Evolutionary conservation across 2,888 invertebrate species (phyloP).

Genomic region (Caradrina kadenii): DNA sequence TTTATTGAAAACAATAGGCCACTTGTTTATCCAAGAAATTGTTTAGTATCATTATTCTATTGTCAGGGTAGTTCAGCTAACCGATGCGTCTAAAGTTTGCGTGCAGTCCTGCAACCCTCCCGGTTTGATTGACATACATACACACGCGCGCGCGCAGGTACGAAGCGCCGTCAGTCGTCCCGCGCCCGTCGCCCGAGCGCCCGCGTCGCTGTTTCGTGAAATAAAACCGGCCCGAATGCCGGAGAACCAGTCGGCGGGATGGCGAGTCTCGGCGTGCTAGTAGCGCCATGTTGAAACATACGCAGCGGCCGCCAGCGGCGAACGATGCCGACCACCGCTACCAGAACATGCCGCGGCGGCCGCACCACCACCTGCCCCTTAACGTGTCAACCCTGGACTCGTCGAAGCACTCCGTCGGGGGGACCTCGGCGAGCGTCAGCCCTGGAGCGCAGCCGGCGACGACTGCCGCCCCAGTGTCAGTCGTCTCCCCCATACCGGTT

Average conservation of each 20-base stretch:
- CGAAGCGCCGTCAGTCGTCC: slow-evolving; percentile 74
- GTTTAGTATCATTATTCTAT: slow-evolving; percentile 71
- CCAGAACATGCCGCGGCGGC: slow-evolving; percentile 90
- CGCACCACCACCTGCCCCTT: slow-evolving; percentile 91
- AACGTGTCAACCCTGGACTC: slow-evolving; percentile 93
- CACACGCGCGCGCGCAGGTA: slow-evolving; percentile 81
- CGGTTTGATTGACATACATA: slow-evolving; percentile 80
- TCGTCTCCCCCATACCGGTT: slow-evolving; percentile 78
- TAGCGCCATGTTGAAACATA: slow-evolving; percentile 93
- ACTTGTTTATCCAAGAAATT: slow-evolving; percentile 55
- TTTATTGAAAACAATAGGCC: slow-evolving; percentile 32
- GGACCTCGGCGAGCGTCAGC: slow-evolving; percentile 90
- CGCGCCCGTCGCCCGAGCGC: slow-evolving; percentile 77
- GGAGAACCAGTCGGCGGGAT: slow-evolving; percentile 85
- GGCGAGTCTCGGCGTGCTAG: slow-evolving; percentile 84
- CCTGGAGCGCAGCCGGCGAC: slow-evolving; percentile 86
- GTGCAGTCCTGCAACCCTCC: slow-evolving; percentile 70
- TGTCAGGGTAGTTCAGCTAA: slow-evolving; percentile 73
- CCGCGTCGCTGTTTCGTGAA: slow-evolving; percentile 68
- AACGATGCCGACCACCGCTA: slow-evolving; percentile 89
- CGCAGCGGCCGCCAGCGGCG: slow-evolving; percentile 90
- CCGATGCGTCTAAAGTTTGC: slow-evolving; percentile 51
- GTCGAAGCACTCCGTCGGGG: slow-evolving; percentile 92
- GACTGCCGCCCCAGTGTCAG: slow-evolving; percentile 71
- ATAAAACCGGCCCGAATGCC: slow-evolving; percentile 80